Percentiles rank a stretch among this genome's conserved stretches.
phyloP scores from a whole-genome alignment of 2,888 invertebrate species.

The Aspidapion aeneum region DNA sequence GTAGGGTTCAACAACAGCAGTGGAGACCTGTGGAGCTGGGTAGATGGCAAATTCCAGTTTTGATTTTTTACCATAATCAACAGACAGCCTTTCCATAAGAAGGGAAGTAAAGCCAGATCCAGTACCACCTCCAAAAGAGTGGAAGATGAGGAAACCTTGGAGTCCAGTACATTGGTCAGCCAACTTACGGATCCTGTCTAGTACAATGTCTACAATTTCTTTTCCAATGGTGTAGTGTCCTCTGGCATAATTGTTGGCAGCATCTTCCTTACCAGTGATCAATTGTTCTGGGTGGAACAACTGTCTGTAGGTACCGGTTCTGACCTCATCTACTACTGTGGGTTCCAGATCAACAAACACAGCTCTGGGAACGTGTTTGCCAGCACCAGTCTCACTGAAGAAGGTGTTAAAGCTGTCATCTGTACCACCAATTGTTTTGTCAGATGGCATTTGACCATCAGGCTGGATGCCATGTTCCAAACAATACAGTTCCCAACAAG shows the following conservation, averaged over 20 bases:
- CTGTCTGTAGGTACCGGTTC: slow-evolving; percentile 91
- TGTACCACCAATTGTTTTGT: slow-evolving; percentile 71
- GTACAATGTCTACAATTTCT: slow-evolving; percentile 67
- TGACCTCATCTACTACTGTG: slow-evolving; percentile 92
- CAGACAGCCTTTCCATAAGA: slow-evolving; percentile 59
- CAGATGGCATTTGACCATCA: slow-evolving; percentile 84
- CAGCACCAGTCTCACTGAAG: slow-evolving; percentile 92
- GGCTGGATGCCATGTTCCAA: slow-evolving; percentile 90
- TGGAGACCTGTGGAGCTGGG: slow-evolving; percentile 73
- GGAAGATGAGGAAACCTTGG: slow-evolving; percentile 61
- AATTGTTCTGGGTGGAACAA: slow-evolving; percentile 95
- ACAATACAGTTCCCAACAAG: slow-evolving; percentile 88
- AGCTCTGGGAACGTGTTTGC: slow-evolving; percentile 93
- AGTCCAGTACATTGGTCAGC: slow-evolving; percentile 62
- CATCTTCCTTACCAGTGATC: slow-evolving; percentile 83
- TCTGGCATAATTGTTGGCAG: slow-evolving; percentile 81
- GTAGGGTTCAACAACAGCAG: slow-evolving; percentile 73
- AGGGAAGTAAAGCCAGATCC: slow-evolving; percentile 71
- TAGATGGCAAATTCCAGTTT: slow-evolving; percentile 76
- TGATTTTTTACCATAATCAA: slow-evolving; percentile 89
- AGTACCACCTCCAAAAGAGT: slow-evolving; percentile 73
- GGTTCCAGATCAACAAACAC: slow-evolving; percentile 96
- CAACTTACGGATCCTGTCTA: slow-evolving; percentile 64
- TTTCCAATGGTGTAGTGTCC: slow-evolving; percentile 76
- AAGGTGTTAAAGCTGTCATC: slow-evolving; percentile 96